A percentile compares a stretch with the other conserved stretches of the same genome.
Conservation (phyloP, 2,113 vertebrate genomes). For the Cygnus buccinator region DNA sequence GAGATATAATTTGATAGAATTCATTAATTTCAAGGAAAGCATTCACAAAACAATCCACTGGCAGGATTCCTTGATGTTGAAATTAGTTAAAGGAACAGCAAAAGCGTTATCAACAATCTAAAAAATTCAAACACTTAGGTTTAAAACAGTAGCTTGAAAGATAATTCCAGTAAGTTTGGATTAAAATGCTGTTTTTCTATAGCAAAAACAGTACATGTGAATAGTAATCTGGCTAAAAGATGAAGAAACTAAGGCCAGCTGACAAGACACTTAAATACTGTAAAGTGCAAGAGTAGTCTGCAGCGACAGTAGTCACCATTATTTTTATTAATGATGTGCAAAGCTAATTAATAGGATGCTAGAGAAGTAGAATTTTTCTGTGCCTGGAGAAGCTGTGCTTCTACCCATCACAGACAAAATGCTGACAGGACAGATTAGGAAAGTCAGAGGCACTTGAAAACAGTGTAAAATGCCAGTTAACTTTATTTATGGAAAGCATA, state of each 20-base stretch:
- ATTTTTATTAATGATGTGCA: not conserved
- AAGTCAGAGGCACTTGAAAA: not conserved
- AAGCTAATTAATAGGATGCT: not conserved
- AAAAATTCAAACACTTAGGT: not conserved
- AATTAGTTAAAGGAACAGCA: not conserved
- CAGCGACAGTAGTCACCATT: rapidly evolving
- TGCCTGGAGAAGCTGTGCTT: not conserved
- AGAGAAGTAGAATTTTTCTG: not conserved
- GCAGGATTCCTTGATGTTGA: not conserved
- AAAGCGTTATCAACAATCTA: not conserved
- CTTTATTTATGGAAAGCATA: not conserved
- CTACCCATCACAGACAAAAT: not conserved
- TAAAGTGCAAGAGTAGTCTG: not conserved
- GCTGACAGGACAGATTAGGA: not conserved
- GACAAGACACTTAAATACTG: not conserved
- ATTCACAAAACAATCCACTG: not conserved
- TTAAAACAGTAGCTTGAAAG: not conserved
- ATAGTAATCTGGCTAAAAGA: not conserved
- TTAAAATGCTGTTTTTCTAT: not conserved
- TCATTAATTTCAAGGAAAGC: not conserved
- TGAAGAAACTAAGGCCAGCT: not conserved
- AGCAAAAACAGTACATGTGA: not conserved
- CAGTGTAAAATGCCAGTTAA: not conserved
- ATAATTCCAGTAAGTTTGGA: not conserved
- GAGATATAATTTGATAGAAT: not conserved